A percentile compares a stretch with the other conserved stretches of the same genome.
Conservation (phyloP, 1,140 invertebrate species). For the Diabrotica undecimpunctata region DNA sequence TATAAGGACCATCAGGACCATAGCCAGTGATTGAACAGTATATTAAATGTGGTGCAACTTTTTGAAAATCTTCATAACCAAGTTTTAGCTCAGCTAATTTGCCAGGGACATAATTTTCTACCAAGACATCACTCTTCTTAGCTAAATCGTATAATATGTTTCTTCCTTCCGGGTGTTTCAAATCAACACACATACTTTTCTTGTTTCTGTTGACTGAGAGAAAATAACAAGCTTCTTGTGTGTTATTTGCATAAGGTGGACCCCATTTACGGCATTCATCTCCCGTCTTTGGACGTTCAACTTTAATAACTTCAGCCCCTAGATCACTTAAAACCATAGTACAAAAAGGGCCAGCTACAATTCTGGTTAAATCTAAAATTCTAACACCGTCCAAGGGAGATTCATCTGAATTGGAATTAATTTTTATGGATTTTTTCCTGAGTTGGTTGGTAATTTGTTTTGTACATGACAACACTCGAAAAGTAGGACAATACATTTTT, state of each 20-base stretch:
- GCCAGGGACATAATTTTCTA: conserved; percentile 95
- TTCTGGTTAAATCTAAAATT: conserved; percentile 79
- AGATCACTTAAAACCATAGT: conserved; percentile 92
- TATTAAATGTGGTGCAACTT: conserved; percentile 74
- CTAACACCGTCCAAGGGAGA: conserved; percentile 59
- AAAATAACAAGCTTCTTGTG: conserved; percentile 80
- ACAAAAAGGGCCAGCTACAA: conserved; percentile 82
- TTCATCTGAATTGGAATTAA: background rate
- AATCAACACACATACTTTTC: conserved; percentile 85
- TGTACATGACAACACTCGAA: background rate
- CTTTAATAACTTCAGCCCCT: conserved; percentile 92
- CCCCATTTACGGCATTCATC: conserved; percentile 92
- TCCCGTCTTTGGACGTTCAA: conserved; percentile 74
- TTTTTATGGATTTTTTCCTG: conserved; percentile 11
- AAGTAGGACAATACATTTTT: conserved; percentile 9
- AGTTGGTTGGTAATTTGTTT: background rate
- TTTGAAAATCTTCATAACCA: conserved; percentile 72
- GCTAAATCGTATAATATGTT: conserved; percentile 72
- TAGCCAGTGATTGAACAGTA: conserved; percentile 95
- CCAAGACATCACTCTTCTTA: conserved; percentile 76
- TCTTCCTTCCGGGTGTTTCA: conserved; percentile 69
- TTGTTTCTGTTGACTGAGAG: conserved; percentile 91
- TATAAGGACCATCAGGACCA: conserved; percentile 83
- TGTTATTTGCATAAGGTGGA: conserved; percentile 78
- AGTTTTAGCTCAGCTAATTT: conserved; percentile 75